Evolutionary conservation across 2,797 vertebrate species (phyloP), one percentile per base, ranked within the genome.

Genomic region (Cirrhinus mrigala): DNA sequence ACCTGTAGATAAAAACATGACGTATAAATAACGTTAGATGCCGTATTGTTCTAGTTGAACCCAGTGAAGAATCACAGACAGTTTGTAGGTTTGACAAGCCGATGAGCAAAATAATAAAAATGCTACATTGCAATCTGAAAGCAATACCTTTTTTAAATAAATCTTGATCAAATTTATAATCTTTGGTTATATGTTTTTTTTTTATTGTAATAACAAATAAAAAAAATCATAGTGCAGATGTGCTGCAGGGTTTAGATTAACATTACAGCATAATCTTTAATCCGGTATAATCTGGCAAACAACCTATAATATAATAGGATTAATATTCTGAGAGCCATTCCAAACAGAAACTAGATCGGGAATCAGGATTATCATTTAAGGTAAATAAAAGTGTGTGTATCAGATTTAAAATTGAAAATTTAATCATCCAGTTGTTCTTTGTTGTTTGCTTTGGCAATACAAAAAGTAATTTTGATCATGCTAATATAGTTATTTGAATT

Each of bases 1-100:
- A 91, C 92, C 94, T 95, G 91, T 83, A 87, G 77, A 79, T 22
- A 6, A 58, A 71, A 40, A 86, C 16, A 74, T 27, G 16, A 64
- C 29, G 40, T 62, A 50, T 79, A 20, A 50, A 64, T 52, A 40
- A 40, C 12, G 12, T 75, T 74, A 50, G 14, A 56, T 22, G 33
- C 37, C 74, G 68, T 10, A 56, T 10, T 6, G 60, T 77, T 77
- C 29, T 7, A 29, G 37, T 29, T 70, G 12, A 81, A 70, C 20
- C 10, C 9, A 3, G n/a, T 40, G 12, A 27, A n/a, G 54, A 50
- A 74, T 29, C 44, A 75, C n/a, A 52, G 27, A n/a, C 24, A 10
- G 27, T 22, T 16, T 64, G n/a, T 12, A 20, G 27, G 24, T 50
- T 48, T 50, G 40, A 60, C 6, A 27, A 70, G 22, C 14, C 27